These are phyloP conservation scores for Drosophila peninsularis DNA, from an alignment of 2,888 invertebrate genomes.

Conservation along the genomic window DNA sequence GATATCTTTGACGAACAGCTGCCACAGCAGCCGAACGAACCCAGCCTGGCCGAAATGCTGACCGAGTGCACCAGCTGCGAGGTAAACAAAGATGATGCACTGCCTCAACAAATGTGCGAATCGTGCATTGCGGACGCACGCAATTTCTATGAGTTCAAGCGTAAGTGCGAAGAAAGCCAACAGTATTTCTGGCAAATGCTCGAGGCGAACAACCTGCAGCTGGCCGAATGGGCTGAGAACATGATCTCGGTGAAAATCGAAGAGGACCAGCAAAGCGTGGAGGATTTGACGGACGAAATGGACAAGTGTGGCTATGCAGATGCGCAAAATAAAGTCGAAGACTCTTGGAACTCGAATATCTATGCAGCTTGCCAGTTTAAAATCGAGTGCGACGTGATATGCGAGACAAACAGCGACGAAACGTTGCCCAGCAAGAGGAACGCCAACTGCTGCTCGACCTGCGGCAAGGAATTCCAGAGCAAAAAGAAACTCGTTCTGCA, in stretches of 20 bases:
- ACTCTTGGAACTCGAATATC: neutral
- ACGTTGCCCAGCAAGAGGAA: constrained; percentile 57
- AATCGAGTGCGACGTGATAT: constrained; percentile 20
- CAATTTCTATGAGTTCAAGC: constrained; percentile 73
- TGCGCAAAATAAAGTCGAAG: neutral
- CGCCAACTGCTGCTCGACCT: constrained; percentile 85
- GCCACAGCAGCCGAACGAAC: constrained; percentile 9
- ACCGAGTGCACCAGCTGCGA: constrained; percentile 58
- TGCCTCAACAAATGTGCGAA: constrained; percentile 76
- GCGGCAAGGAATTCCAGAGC: constrained; percentile 83
- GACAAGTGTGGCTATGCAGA: neutral
- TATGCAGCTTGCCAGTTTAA: neutral
- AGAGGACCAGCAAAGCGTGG: neutral
- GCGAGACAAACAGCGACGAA: constrained; percentile 12
- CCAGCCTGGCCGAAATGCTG: constrained; percentile 64
- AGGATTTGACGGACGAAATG: constrained; percentile 4
- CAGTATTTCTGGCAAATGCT: constrained; percentile 79
- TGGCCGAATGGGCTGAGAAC: constrained; percentile 9
- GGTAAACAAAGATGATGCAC: constrained; percentile 39
- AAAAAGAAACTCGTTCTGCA: constrained; percentile 80
- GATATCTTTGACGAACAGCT: constrained; percentile 50
- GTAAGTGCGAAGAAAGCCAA: constrained; percentile 75
- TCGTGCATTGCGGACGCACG: constrained; percentile 64
- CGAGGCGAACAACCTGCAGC: constrained; percentile 3
- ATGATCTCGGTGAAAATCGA: neutral